Evolutionary conservation across 2,888 invertebrate genomes (phyloP), one percentile per base, ranked within the genome.

Genomic region (Leucozona laternaria): DNA sequence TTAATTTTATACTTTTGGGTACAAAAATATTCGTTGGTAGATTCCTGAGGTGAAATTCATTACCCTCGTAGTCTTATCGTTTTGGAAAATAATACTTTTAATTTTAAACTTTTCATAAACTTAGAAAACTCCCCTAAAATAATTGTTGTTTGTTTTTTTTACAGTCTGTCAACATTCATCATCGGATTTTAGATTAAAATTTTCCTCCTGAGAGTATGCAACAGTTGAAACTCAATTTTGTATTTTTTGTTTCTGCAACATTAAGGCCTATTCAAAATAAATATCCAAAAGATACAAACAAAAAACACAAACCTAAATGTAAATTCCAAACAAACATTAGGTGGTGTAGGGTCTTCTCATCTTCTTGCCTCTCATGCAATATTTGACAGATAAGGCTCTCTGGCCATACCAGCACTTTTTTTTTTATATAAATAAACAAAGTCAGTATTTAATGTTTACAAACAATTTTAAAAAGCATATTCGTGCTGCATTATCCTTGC

Each of bases 401-500:
- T 20, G 4, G 17, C 45, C 6, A n/a, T n/a, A n/a, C 6, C n/a
- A 13, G 4, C 2, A 15, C 43, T 15, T 10, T 34, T 43, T n/a
- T 43, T 0, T 7, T n/a, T 45, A n/a, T 45, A 0, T 45, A 62
- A 62, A 43, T 28, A 62, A 25, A 62, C 62, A 43, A n/a, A 4
- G 8, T 43, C 28, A 25, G 34, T 48, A n/a, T 40, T 22, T 15
- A 15, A 8, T 48, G 17, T 45, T 45, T 45, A 48, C 48, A 17
- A 66, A 31, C 48, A 8, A 66, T 64, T 64, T 43, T 17, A 3
- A 64, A 64, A 45, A 45, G 8, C n/a, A 48, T 15, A 28, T 20
- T n/a, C 10, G n/a, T 15, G 13, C 0, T n/a, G 43, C 45, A 31
- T 45, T 2, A 0, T 43, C n/a, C 43, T n/a, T 7, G 0, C 37